Evolutionary conservation across 2,797 vertebrate species (phyloP).

Genomic region (Coendou prehensilis): DNA sequence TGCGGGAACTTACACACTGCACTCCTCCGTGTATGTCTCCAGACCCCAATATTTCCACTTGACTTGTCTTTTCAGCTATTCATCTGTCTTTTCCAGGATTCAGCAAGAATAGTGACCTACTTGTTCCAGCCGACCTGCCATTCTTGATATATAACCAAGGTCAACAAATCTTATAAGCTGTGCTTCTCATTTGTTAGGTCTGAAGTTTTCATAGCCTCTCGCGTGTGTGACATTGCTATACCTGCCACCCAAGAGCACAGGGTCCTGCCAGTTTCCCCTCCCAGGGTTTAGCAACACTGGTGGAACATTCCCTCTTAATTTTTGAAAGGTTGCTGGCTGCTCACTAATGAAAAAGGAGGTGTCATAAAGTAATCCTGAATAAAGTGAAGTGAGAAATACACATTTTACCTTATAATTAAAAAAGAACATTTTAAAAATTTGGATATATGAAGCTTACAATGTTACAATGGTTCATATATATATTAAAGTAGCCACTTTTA

Average conservation of each 20-base stretch:
- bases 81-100: neutral
- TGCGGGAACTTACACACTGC: accelerated
- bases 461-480: neutral
- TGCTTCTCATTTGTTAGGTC: neutral
- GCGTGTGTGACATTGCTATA: neutral
- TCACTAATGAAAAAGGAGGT: neutral
- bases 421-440: neutral
- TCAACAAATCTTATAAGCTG: neutral
- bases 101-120: neutral
- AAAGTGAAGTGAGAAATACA: neutral
- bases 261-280: neutral
- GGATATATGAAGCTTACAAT: neutral
- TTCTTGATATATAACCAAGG: neutral
- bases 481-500: constrained; percentile 26
- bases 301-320: neutral
- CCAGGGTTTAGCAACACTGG: neutral
- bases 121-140: neutral
- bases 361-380: neutral
- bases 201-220: neutral
- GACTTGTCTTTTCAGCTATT: neutral
- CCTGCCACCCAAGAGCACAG: neutral
- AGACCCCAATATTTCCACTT: neutral
- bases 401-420: neutral
- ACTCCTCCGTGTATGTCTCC: neutral
- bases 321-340: neutral